Percentiles rank a stretch among this genome's conserved stretches.
These are phyloP conservation scores for Lagorchestes hirsutus DNA, from an alignment of 2,797 vertebrate genomes.

Conservation along the genomic window DNA sequence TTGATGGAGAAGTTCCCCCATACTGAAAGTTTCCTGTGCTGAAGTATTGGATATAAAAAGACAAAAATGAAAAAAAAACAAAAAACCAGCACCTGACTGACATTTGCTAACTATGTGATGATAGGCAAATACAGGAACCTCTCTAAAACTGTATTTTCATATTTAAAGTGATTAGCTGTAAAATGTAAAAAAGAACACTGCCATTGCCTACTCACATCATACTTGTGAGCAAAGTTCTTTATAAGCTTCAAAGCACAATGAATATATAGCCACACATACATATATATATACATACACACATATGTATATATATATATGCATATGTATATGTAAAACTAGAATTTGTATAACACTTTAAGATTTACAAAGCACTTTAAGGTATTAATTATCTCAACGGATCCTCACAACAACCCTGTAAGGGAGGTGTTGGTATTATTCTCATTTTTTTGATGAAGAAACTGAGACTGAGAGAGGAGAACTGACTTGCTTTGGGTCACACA, in stretches of 20 bases:
- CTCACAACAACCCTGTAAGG: neutral
- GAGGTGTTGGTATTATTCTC: neutral
- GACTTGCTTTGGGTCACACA: neutral
- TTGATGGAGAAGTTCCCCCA: neutral
- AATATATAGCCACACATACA: too few species aligned
- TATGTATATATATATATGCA: too few species aligned
- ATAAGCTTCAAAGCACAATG: neutral
- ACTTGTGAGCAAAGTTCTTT: neutral
- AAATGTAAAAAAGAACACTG: neutral
- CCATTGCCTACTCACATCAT: neutral
- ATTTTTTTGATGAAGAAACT: neutral
- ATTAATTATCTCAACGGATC: neutral
- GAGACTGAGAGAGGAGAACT: neutral
- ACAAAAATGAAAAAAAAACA: neutral
- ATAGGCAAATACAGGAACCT: neutral
- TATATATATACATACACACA: too few species aligned
- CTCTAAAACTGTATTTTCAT: neutral
- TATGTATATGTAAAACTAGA: neutral
- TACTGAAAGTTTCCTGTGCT: neutral
- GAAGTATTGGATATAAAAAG: neutral
- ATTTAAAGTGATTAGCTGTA: neutral
- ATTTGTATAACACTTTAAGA: neutral
- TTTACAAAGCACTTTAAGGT: neutral
- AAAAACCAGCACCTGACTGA: neutral
- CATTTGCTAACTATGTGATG: neutral